phyloP scores from a whole-genome alignment of 1,140 invertebrate genomes.

The Vollenhovia emeryi region DNA sequence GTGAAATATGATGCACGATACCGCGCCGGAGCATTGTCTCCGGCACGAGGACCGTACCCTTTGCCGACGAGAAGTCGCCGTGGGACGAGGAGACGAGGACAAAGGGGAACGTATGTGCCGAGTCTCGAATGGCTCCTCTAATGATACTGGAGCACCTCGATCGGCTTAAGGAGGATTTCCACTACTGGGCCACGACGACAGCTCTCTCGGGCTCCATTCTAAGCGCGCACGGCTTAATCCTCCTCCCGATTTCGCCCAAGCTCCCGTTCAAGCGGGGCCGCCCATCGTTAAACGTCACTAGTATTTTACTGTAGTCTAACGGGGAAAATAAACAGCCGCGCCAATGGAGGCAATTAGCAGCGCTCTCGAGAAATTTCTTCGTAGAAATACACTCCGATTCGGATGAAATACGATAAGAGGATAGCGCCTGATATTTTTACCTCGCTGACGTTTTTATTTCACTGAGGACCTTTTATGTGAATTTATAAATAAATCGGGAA shows the following conservation, averaged over 20 bases:
- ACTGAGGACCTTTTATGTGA: background rate
- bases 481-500: background rate
- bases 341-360: constrained; percentile 33
- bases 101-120: constrained; percentile 63
- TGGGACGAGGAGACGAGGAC: constrained; percentile 70
- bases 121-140: constrained; percentile 76
- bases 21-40: constrained; percentile 75
- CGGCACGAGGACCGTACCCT: constrained; percentile 40
- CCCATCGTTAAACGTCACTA: constrained; percentile 12
- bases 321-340: constrained; percentile 35
- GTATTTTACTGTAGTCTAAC: constrained; percentile 29
- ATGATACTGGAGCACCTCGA: constrained; percentile 74
- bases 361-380: background rate
- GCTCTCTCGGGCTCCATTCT: background rate
- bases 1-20: constrained; percentile 80
- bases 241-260: constrained; percentile 5
- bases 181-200: constrained; percentile 34
- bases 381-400: constrained; percentile 2
- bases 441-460: background rate
- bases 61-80: constrained; percentile 65
- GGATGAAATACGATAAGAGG: constrained; percentile 2
- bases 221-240: constrained; percentile 29
- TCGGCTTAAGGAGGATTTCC: constrained; percentile 55
- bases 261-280: background rate
- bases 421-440: background rate